Evolutionary conservation across 2,113 vertebrate genomes (phyloP).

Genomic region (Pelmatolapia mariae): DNA sequence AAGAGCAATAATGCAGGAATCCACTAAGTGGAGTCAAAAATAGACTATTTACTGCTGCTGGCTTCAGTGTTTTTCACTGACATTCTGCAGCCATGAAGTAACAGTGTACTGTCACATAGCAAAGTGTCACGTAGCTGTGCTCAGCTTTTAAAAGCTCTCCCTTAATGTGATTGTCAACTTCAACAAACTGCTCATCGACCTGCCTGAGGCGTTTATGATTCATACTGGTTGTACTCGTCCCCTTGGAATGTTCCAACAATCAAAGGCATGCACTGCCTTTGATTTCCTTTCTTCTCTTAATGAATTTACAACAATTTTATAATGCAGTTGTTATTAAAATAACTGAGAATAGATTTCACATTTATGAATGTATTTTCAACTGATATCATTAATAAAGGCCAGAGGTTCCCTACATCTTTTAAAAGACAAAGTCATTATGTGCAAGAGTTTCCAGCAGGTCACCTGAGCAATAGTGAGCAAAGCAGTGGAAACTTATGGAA

Average conservation of each 20-base stretch:
- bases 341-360: neutral
- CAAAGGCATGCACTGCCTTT: rapidly evolving
- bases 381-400: neutral
- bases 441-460: neutral
- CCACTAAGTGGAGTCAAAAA: neutral
- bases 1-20: rapidly evolving
- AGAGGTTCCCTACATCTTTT: neutral
- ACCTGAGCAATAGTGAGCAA: rapidly evolving
- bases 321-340: neutral
- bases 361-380: neutral
- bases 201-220: neutral
- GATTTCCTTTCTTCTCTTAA: neutral
- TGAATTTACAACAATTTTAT: neutral
- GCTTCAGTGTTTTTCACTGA: neutral
- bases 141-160: neutral
- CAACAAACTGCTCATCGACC: neutral
- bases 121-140: neutral
- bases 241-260: rapidly evolving
- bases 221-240: neutral
- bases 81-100: neutral
- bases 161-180: neutral
- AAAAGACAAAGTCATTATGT: neutral
- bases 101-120: neutral
- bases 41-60: rapidly evolving
- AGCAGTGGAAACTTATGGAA: neutral